These are phyloP conservation scores for Stomatorhinus ivindoensis DNA, from an alignment of 2,113 vertebrate species.

Conservation along the genomic window DNA sequence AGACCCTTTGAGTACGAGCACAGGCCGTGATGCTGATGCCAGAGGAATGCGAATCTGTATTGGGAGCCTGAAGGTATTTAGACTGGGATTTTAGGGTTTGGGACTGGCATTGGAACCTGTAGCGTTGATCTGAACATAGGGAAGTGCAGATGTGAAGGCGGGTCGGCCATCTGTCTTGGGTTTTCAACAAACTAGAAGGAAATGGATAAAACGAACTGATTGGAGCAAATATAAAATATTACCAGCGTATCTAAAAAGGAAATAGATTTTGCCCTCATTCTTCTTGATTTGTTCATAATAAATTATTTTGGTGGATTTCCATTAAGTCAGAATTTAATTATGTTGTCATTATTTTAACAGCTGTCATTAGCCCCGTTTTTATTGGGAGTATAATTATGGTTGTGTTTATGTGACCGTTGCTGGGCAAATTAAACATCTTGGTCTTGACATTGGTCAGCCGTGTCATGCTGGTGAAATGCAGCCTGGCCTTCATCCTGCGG, in stretches of 20 bases:
- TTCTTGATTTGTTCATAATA: background rate
- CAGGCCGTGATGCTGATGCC: background rate
- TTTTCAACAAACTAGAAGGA: background rate
- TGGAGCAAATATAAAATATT: background rate
- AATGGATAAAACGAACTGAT: background rate
- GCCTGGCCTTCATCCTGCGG: background rate
- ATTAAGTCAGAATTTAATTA: constrained; percentile 4
- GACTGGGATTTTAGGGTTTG: background rate
- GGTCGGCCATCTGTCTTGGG: background rate
- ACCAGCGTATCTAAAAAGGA: background rate
- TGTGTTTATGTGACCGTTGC: background rate
- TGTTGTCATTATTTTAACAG: constrained; percentile 4
- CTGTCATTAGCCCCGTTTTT: constrained; percentile 4
- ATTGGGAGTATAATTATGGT: background rate
- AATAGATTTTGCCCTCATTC: background rate
- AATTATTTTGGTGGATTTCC: background rate
- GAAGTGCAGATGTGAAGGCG: background rate
- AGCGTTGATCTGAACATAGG: background rate
- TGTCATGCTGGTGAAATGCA: background rate
- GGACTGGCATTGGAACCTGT: background rate
- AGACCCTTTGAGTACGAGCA: background rate
- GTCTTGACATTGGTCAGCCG: background rate
- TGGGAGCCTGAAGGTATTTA: background rate
- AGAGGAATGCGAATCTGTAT: background rate
- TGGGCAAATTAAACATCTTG: background rate